Conservation (phyloP, 2,797 vertebrate genomes). For the Dermochelys coriacea region DNA sequence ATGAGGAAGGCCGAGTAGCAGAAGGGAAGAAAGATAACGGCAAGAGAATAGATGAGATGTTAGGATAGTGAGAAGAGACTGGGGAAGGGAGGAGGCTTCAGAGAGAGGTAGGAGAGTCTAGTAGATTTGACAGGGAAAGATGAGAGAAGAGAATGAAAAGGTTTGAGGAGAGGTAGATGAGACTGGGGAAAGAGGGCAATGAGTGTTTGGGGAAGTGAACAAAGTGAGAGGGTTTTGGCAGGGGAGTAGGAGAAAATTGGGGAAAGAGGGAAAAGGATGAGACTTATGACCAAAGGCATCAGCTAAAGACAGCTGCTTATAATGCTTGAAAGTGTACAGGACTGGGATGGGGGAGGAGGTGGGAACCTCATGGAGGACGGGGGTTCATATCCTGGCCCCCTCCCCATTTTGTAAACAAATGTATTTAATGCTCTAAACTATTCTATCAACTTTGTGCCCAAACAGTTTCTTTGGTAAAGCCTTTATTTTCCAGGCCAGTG, state of each 20-base stretch:
- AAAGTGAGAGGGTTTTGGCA: no score
- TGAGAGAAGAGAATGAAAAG: not conserved
- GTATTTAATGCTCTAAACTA: not conserved
- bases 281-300: not conserved
- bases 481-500: not conserved
- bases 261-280: not conserved
- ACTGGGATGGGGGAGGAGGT: not conserved
- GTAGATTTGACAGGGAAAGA: not conserved
- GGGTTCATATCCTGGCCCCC: not conserved
- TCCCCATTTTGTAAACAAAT: not conserved
- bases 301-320: not conserved
- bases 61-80: no score
- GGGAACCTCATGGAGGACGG: not conserved
- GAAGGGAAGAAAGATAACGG: not conserved
- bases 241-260: not conserved
- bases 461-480: not conserved
- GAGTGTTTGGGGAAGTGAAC: no score
- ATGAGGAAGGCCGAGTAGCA: not conserved
- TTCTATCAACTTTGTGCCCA: not conserved
- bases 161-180: not conserved
- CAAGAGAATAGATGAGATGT: no score
- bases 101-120: accelerated
- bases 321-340: accelerated
- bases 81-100: no score
- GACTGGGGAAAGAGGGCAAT: not conserved